Conservation (phyloP, 2,797 vertebrate genomes). For the Syngnathus acus region DNA sequence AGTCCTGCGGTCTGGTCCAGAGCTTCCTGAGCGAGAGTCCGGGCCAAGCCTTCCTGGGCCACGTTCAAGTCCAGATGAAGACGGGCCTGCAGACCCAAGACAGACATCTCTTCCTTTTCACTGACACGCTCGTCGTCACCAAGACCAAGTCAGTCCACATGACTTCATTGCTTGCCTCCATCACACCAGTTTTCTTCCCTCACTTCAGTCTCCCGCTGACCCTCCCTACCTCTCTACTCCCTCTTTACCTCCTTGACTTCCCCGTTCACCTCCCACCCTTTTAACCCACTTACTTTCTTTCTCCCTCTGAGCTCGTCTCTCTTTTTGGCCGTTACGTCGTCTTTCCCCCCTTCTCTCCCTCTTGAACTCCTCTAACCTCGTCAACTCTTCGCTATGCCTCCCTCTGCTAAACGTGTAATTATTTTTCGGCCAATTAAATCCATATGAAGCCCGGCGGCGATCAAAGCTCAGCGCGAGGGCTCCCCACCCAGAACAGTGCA, state of each 20-base stretch:
- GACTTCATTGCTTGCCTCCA: too few relatives aligned
- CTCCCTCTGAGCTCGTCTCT: background rate
- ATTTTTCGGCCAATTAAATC: constrained; percentile 63
- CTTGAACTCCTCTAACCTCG: constrained; percentile 4
- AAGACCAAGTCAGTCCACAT: constrained; percentile 83
- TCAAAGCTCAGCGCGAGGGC: constrained; percentile 48
- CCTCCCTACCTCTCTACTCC: background rate
- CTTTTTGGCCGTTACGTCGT: background rate
- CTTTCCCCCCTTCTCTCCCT: constrained; percentile 2
- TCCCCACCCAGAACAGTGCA: constrained; percentile 32
- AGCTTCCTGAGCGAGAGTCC: constrained; percentile 73
- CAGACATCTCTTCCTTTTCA: constrained; percentile 89
- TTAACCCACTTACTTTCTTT: background rate
- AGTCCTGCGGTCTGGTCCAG: constrained; percentile 82
- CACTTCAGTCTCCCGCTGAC: background rate
- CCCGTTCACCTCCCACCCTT: background rate
- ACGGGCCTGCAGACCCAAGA: constrained; percentile 89
- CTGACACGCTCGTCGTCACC: constrained; percentile 81
- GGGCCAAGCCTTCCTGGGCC: constrained; percentile 74
- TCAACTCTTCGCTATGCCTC: constrained; percentile 12
- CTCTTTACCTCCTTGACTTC: background rate
- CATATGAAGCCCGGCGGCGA: constrained; percentile 56
- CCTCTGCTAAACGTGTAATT: constrained; percentile 53
- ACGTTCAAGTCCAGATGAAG: constrained; percentile 81
- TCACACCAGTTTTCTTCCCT: background rate